Conservation (phyloP, 2,888 invertebrate genomes). For the Frankliniella fusca region DNA sequence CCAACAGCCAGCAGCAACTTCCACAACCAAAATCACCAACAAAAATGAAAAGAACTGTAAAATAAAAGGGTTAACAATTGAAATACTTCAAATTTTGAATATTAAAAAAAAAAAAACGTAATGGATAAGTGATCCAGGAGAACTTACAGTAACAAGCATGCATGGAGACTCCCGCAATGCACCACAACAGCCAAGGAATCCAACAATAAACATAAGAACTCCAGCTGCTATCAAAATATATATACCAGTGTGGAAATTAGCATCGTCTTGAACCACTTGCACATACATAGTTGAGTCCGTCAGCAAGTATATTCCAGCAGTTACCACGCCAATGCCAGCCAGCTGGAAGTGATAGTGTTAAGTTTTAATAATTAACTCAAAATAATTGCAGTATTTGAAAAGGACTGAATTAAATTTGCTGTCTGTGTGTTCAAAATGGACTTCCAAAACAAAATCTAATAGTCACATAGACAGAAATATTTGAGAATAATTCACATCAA, state of each 20-base stretch:
- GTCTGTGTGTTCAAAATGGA: too few species aligned
- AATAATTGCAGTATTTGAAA: background rate
- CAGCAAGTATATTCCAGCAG: slow-evolving; percentile 71
- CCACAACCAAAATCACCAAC: slow-evolving; percentile 70
- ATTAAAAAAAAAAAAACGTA: background rate
- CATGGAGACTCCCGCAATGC: slow-evolving; percentile 73
- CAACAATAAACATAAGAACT: slow-evolving; percentile 65
- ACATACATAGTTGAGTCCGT: slow-evolving; percentile 70
- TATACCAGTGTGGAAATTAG: slow-evolving; percentile 62
- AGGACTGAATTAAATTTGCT: background rate
- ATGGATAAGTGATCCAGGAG: too few species aligned
- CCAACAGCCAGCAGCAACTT: slow-evolving; percentile 74
- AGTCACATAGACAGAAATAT: too few species aligned
- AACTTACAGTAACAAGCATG: slow-evolving; percentile 68
- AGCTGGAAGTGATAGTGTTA: slow-evolving; percentile 54
- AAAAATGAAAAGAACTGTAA: slow-evolving; percentile 72
- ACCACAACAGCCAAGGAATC: slow-evolving; percentile 79
- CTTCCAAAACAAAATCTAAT: too few species aligned
- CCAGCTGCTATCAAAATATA: slow-evolving; percentile 71
- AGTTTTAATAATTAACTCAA: too few species aligned
- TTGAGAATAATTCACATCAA: too few species aligned
- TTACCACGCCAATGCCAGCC: slow-evolving; percentile 64
- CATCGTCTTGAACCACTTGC: slow-evolving; percentile 61
- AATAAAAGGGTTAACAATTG: slow-evolving; percentile 35
- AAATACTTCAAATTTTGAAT: background rate